Evolutionary conservation across 2,797 vertebrate species (phyloP), one percentile per base, ranked within the genome.

Genomic region (Macropus fuliginosus): DNA sequence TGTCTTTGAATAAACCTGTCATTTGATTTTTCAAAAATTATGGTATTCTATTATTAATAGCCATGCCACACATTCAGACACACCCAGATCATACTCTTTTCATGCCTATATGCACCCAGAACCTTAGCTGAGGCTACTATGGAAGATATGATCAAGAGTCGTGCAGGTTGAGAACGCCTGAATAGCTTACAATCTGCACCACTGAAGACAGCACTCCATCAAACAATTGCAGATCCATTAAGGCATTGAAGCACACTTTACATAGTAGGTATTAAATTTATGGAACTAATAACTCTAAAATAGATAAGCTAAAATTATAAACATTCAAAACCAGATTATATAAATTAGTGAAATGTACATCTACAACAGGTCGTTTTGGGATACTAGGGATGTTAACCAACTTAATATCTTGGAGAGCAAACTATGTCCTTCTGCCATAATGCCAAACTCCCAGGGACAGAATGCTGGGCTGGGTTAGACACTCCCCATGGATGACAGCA

Each of bases 251-350:
- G 31, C 54, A 90, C 28, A 87, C 18, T 40, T 12, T 54, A 66
- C 91, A 95, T 0, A 90, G 55, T 8, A 62, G 28, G 59, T 54
- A 94, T 66, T 94, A 93, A 94, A 93, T 27, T 74, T 94, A 90
- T 0, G 94, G n/a, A 94, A 54, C 57, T 74, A 56, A 87, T 28
- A 89, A 59, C 62, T 27, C 18, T n/a, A 93, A 97, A 94, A 95
- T 91, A 4, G 14, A 66, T 11, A 91, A 18, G 96, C 81, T 8
- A 56, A 93, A 95, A 95, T 93, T 55, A 94, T 24, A 91, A 95
- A 56, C 27, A 90, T 54, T 92, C 56, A 66, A 54, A 95, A 96
- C 92, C 1, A 93, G 1, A n/a, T 91, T 27, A 14, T 28, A 55
- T 3, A 12, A 55, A 81, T 92, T 91, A 93, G 90, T 87, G 52